phyloP scores from a whole-genome alignment of 2,797 vertebrate species.

The Notamacropus eugenii region DNA sequence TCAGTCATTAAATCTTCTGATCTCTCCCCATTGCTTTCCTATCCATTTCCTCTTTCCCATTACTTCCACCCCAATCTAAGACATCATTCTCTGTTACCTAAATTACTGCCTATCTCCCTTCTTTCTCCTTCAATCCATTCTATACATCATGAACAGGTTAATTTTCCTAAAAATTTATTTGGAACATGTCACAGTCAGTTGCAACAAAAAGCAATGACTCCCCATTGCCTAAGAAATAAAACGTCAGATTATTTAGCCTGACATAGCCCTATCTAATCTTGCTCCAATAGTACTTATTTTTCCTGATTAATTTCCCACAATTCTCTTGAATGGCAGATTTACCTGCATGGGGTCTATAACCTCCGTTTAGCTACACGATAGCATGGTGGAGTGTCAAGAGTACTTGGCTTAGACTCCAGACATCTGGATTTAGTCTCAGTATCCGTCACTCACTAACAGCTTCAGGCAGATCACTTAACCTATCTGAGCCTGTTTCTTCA shows the following conservation, averaged over 20 bases:
- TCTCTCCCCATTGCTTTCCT: background rate
- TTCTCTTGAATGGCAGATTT: background rate
- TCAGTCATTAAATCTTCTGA: background rate
- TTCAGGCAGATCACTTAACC: background rate
- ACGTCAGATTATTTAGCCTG: background rate
- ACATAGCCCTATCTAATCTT: conserved; percentile 21
- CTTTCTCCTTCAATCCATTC: conserved; percentile 9
- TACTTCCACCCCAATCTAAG: background rate
- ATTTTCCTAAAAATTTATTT: conserved; percentile 24
- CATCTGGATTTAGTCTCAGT: background rate
- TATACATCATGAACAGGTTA: background rate
- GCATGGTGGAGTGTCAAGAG: background rate
- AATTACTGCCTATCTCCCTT: background rate
- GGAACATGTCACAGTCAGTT: background rate
- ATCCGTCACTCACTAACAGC: background rate
- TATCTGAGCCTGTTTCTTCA: background rate
- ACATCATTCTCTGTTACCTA: background rate
- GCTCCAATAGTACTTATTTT: background rate
- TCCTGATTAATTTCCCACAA: background rate
- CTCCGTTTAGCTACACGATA: background rate
- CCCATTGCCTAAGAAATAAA: conserved; percentile 18
- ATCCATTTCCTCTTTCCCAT: background rate
- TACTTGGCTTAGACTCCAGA: background rate
- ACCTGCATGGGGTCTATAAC: background rate
- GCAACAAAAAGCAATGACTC: conserved; percentile 26